Evolutionary conservation across 2,888 invertebrate species (phyloP).

Genomic region (Diabrotica balteata): DNA sequence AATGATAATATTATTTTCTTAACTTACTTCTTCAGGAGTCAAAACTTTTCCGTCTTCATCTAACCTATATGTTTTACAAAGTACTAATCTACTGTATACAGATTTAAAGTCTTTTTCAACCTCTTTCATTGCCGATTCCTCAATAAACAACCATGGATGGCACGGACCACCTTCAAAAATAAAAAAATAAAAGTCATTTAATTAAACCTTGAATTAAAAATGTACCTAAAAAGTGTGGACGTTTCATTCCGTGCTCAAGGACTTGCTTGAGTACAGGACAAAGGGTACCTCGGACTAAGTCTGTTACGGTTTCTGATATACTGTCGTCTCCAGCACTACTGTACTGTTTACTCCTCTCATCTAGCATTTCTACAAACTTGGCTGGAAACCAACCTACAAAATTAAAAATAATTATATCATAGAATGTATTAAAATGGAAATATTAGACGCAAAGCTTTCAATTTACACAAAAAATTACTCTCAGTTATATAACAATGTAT

Average conservation of each 20-base stretch:
- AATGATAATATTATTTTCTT: not conserved
- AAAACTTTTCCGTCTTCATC: constrained; percentile 99
- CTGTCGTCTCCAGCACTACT: constrained; percentile 96
- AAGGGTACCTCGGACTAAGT: constrained; percentile 91
- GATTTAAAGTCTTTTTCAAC: constrained; percentile 98
- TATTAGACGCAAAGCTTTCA: too few relatives aligned
- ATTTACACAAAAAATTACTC: too few relatives aligned
- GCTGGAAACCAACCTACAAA: constrained; percentile 92
- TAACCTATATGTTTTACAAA: constrained; percentile 96
- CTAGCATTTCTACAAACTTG: constrained; percentile 93
- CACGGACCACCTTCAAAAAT: constrained; percentile 78
- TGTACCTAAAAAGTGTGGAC: constrained; percentile 80
- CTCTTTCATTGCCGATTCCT: constrained; percentile 95
- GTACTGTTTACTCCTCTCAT: constrained; percentile 92
- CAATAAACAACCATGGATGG: constrained; percentile 99
- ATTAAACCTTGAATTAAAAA: not conserved
- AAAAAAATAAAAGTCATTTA: not conserved
- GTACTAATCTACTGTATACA: constrained; percentile 93
- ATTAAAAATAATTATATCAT: not conserved
- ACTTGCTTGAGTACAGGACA: constrained; percentile 94
- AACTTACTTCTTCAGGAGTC: constrained; percentile 89
- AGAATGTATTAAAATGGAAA: not conserved
- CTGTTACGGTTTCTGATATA: constrained; percentile 95
- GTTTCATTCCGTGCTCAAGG: constrained; percentile 92
- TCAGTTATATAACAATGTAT: too few relatives aligned